Base-by-base conservation (phyloP, 2,113 vertebrate species). In the Glareola pratincola region DNA sequence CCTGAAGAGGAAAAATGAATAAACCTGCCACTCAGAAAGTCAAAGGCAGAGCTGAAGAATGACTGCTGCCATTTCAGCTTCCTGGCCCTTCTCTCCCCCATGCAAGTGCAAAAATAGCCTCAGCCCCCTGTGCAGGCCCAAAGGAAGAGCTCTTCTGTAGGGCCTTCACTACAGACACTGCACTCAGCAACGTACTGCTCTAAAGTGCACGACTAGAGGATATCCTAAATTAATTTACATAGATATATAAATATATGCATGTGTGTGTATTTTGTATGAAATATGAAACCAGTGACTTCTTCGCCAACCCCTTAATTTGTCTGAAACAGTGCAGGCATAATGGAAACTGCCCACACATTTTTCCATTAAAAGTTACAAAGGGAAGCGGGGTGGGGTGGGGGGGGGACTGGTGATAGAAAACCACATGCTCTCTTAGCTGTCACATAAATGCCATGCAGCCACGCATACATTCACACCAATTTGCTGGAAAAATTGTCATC, bases 341-440 rank as follows among this genome's bases (percentile, higher is more conserved):
- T 97, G 96, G 96, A 97, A 97, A 97, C 90, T 93, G 96, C 96
- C 96, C 93, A 96, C 95, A 94, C 92, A 96, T 94, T 98, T 98
- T 98, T 98, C 98, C 97, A 94, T 41, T 94, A 97, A 91, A 97
- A 98, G 97, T 94, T 97, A 96, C 94, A 96, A 96, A 96, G 91
- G 94, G 92, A 94, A 93, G 94, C 92, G 92, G 93, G 6, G 47
- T 5, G 7, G 1, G 22, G 59, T 85, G 68, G 48, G 57, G 19
- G 50, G 50, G 57, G 15, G 43, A 57, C 45, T 26, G 88, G 77
- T 64, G 93, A 87, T 39, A 94, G 57, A n/a, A 85, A 84, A 92
- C 77, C 88, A 93, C 43, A 43, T 16, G 64, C n/a, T 54, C 22
- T 37, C 54, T 51, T 41, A 59, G 72, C 69, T 68, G 94, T 92